A percentile compares a stretch with the other conserved stretches of the same genome.
These are phyloP conservation scores for Borostomias antarcticus DNA, from an alignment of 2,797 vertebrate species.

Conservation along the genomic window DNA sequence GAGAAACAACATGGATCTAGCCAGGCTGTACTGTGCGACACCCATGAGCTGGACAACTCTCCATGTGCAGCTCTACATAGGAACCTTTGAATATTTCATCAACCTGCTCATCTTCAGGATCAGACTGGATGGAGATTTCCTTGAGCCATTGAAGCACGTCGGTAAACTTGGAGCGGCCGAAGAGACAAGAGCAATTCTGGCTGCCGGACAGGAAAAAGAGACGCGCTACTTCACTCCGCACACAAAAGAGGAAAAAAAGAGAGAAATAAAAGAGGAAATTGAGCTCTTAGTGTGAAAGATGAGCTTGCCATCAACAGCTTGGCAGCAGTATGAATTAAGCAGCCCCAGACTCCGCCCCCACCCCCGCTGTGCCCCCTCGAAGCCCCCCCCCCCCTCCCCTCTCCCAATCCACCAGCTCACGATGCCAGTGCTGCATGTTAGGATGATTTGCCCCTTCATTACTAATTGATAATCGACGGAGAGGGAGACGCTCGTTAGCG, in stretches of 20 bases:
- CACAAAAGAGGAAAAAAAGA: slow-evolving; percentile 4
- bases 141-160: too few species aligned
- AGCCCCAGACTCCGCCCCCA: slow-evolving; percentile 16
- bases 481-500: slow-evolving; percentile 67
- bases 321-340: slow-evolving; percentile 33
- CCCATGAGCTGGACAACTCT: neutral
- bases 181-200: slow-evolving; percentile 10
- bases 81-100: slow-evolving; percentile 69
- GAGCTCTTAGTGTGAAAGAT: slow-evolving; percentile 40
- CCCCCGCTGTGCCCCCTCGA: slow-evolving; percentile 32
- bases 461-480: slow-evolving; percentile 71
- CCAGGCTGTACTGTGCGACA: neutral
- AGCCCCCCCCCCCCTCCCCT: slow-evolving; percentile 3
- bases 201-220: neutral
- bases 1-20: slow-evolving; percentile 14
- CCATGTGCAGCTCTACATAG: slow-evolving; percentile 31
- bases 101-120: slow-evolving; percentile 54
- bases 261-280: slow-evolving; percentile 21
- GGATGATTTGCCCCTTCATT: slow-evolving; percentile 75
- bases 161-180: too few species aligned
- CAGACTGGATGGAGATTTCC: slow-evolving; percentile 41
- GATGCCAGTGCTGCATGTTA: slow-evolving; percentile 51
- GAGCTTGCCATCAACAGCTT: slow-evolving; percentile 31
- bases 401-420: slow-evolving; percentile 36
- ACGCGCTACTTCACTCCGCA: neutral